phyloP scores from a whole-genome alignment of 2,888 invertebrate genomes.

The Tyria jacobaeae region DNA sequence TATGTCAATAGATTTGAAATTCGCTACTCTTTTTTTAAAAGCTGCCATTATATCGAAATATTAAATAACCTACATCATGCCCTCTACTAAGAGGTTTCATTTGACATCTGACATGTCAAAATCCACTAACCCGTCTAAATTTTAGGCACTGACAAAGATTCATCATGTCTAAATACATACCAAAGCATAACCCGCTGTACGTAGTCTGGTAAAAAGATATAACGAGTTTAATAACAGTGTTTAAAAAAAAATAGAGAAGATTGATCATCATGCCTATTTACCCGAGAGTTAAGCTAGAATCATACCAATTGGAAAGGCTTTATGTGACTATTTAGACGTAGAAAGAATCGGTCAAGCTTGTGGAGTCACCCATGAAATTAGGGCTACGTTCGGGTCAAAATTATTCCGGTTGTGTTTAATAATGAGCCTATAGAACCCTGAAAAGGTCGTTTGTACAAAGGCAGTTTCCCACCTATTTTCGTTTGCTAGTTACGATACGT shows the following conservation, averaged over 20 bases:
- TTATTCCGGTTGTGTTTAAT: slow-evolving; percentile 47
- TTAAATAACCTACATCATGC: too few relatives aligned
- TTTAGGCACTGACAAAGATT: too few relatives aligned
- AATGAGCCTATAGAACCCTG: slow-evolving; percentile 42
- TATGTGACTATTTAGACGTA: slow-evolving; percentile 25
- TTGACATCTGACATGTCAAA: too few relatives aligned
- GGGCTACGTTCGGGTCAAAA: slow-evolving; percentile 45
- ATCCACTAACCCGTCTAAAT: too few relatives aligned
- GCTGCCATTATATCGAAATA: too few relatives aligned
- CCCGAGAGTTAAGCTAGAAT: not conserved
- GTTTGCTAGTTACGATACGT: slow-evolving; percentile 37
- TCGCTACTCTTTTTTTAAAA: too few relatives aligned
- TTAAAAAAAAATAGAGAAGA: not conserved
- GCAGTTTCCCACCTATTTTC: slow-evolving; percentile 36
- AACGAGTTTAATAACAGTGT: too few relatives aligned
- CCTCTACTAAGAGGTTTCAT: too few relatives aligned
- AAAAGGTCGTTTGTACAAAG: slow-evolving; percentile 44
- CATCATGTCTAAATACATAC: too few relatives aligned
- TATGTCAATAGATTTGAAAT: slow-evolving; percentile 27
- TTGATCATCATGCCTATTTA: not conserved
- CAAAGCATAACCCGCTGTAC: too few relatives aligned
- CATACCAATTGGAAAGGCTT: not conserved
- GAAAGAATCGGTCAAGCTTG: slow-evolving; percentile 33
- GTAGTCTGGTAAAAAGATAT: too few relatives aligned
- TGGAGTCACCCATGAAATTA: slow-evolving; percentile 49